Evolutionary conservation across 2,797 vertebrate species (phyloP).

Genomic region (Pterois miles): DNA sequence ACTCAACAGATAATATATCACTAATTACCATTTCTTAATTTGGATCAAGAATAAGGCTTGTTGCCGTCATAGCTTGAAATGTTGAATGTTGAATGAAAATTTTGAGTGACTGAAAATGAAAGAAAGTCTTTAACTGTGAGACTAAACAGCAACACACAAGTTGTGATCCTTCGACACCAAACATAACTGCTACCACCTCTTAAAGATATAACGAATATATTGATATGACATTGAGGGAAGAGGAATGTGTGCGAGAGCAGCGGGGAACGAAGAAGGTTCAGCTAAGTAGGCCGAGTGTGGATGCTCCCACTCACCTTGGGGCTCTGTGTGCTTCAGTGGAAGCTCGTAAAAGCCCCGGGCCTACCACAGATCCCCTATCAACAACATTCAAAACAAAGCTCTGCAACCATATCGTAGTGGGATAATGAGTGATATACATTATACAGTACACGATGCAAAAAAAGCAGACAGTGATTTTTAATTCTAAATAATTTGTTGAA

Average conservation of each 20-base stretch:
- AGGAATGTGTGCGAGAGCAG: conserved; percentile 4
- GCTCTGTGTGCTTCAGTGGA: conserved; percentile 45
- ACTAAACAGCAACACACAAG: background rate
- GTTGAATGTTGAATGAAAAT: background rate
- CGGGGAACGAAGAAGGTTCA: conserved; percentile 12
- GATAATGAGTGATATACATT: conserved; percentile 29
- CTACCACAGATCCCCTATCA: conserved; percentile 38
- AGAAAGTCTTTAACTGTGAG: background rate
- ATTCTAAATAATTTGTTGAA: conserved; percentile 17
- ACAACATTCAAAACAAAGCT: conserved; percentile 40
- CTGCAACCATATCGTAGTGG: background rate
- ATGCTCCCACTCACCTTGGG: conserved; percentile 60
- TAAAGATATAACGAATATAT: conserved; percentile 5
- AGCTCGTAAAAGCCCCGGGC: conserved; percentile 49
- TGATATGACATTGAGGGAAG: background rate
- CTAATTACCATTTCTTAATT: conserved; percentile 22
- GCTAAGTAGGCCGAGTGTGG: conserved; percentile 57
- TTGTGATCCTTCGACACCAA: background rate
- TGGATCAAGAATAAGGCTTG: conserved; percentile 1
- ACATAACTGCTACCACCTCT: background rate
- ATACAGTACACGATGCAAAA: background rate
- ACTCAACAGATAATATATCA: conserved; percentile 26
- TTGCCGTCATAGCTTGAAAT: background rate
- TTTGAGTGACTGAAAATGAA: background rate
- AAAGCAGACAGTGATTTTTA: background rate